Conservation (phyloP, 2,113 vertebrate species). For the Gobiocypris rarus region DNA sequence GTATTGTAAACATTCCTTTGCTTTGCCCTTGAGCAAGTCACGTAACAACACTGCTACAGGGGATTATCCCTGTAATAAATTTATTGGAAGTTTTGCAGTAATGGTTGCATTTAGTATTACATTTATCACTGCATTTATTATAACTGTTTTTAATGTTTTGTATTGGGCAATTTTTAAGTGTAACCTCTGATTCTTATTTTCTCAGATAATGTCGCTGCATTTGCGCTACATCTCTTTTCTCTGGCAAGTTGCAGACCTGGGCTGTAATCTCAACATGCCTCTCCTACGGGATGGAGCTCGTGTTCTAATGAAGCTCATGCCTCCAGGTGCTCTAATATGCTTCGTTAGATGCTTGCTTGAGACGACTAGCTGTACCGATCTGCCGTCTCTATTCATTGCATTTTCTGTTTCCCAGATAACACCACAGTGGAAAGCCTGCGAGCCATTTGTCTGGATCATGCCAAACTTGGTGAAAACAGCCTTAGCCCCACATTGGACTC, state of each 20-base stretch:
- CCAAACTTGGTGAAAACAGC: constrained; percentile 98
- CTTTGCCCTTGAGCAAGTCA: too few species aligned
- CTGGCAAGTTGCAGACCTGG: constrained; percentile 98
- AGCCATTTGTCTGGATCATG: constrained; percentile 96
- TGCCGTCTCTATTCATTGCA: not conserved
- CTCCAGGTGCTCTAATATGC: constrained; percentile 82
- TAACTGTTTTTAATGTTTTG: not conserved
- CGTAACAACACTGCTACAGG: too few species aligned
- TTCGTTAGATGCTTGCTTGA: constrained; percentile 8
- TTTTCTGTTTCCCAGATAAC: constrained; percentile 82
- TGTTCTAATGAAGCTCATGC: constrained; percentile 99
- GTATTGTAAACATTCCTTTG: too few species aligned
- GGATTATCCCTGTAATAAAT: too few species aligned
- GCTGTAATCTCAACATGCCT: constrained; percentile 96
- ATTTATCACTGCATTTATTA: not conserved
- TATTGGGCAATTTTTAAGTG: not conserved
- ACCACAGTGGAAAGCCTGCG: constrained; percentile 95
- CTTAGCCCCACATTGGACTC: constrained; percentile 97
- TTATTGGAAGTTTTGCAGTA: too few species aligned
- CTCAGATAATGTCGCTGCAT: constrained; percentile 98
- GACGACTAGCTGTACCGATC: not conserved
- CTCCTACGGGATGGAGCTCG: constrained; percentile 95
- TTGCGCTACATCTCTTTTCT: constrained; percentile 98
- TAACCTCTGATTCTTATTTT: constrained; percentile 41
- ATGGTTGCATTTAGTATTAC: too few species aligned